Conservation (phyloP, 2,113 vertebrate genomes). For the Nesoenas mayeri region DNA sequence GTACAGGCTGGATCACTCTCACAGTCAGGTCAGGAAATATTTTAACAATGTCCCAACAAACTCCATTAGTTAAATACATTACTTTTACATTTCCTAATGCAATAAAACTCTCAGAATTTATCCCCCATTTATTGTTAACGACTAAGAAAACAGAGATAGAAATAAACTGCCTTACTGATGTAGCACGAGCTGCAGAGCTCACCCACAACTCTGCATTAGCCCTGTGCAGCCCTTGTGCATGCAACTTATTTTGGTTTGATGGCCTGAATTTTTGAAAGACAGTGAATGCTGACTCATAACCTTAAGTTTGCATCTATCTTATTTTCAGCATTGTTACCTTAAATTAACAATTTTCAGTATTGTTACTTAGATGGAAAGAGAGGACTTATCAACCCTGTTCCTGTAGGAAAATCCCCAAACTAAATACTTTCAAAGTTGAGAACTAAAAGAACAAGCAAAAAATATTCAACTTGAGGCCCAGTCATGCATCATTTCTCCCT, state of each 20-base stretch:
- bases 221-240: background rate
- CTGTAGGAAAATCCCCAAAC: background rate
- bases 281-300: background rate
- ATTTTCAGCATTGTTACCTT: background rate
- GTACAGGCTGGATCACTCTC: background rate
- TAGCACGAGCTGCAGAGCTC: background rate
- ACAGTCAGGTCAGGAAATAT: background rate
- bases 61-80: background rate
- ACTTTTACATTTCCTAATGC: background rate
- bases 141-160: slow-evolving; percentile 15
- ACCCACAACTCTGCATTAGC: background rate
- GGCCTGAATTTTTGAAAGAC: background rate
- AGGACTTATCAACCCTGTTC: background rate
- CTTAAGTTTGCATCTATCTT: background rate
- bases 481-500: background rate
- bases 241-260: background rate
- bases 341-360: background rate
- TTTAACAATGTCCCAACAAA: background rate
- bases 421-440: background rate
- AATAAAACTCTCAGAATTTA: background rate
- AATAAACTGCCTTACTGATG: background rate
- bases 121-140: background rate
- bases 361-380: background rate
- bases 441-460: background rate
- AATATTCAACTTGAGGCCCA: background rate